Base-by-base conservation (phyloP, 2,888 invertebrate species). In the Branchipolynoe longqiensis region DNA sequence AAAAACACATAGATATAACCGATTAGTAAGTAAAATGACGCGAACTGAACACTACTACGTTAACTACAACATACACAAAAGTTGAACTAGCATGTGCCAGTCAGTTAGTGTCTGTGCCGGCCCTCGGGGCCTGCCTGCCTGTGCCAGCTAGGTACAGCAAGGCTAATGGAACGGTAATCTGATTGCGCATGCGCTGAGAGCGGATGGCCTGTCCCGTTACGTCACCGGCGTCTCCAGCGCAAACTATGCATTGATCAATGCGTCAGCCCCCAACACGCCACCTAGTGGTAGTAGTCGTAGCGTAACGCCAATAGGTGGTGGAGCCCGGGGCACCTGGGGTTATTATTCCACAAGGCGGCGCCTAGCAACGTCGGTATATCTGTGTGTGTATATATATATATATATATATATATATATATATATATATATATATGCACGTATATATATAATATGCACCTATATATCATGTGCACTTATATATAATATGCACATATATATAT, bases 41-140 rank as follows among this genome's bases (percentile, higher is more conserved):
- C 14, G 14, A 69, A 33, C 38, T 14, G 18, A 38, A 0, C 33
- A 18, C 69, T 69, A 69, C 36, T 36, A 33, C 38, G 38, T 69
- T 12, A 56, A 2, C 22, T 62, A 69, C 69, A 69, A 69, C 69
- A 38, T n/a, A 69, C 69, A 69, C 25, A 69, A 18, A 69, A 22
- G 69, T 69, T 33, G 6, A 69, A 3, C 69, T 3, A 12, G 8
- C 1, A 28, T 4, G 31, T 4, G 62, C 8, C 28, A 4, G n/a
- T 56, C 3, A n/a, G 56, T 25, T 8, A 56, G 25, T 14, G 62
- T 25, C 28, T 25, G 4, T 62, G 62, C 31, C 31, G 62, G 25
- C 3, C 3, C 25, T 28, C 62, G 28, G 31, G 48, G 18, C 8
- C 18, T 18, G 18, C 12, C 62, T 31, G 31, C 31, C 62, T 62